These are phyloP conservation scores for Lymantria monacha DNA, from an alignment of 2,888 invertebrate genomes.

Conservation along the genomic window DNA sequence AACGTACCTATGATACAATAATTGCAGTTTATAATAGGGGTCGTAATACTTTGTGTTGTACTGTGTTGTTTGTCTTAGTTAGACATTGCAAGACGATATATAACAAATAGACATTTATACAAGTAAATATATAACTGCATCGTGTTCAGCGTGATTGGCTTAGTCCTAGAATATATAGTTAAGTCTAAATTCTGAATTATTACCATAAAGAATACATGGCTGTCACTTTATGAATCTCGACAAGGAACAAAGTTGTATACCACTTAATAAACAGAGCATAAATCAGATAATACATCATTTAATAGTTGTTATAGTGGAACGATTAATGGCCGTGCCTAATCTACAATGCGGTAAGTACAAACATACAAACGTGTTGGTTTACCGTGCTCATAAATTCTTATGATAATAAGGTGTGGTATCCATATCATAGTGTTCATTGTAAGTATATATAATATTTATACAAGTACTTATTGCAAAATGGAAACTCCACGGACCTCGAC, in stretches of 20 bases:
- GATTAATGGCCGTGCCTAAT: conserved; percentile 59
- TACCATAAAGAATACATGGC: neutral
- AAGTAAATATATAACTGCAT: too few species aligned
- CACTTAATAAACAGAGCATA: conserved; percentile 30
- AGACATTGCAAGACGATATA: too few species aligned
- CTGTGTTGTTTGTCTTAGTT: too few species aligned
- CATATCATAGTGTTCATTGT: conserved; percentile 61
- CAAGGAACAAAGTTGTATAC: conserved; percentile 4
- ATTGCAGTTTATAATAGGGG: too few species aligned
- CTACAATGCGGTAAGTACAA: conserved; percentile 54
- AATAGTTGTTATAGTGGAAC: conserved; percentile 42
- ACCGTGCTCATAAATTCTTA: conserved; percentile 67
- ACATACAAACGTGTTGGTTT: conserved; percentile 69
- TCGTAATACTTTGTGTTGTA: too few species aligned
- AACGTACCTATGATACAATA: too few species aligned
- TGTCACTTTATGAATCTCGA: conserved; percentile 3
- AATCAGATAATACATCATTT: conserved; percentile 36
- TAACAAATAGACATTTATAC: too few species aligned
- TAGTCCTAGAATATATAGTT: too few species aligned
- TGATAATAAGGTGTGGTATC: conserved; percentile 63
- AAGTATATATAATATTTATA: conserved; percentile 9
- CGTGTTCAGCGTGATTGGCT: too few species aligned
- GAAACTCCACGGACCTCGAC: conserved; percentile 51
- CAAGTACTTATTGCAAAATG: conserved; percentile 58
- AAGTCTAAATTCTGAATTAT: neutral